Base-by-base conservation (phyloP, 2,113 vertebrate genomes). In the Gobius niger region DNA sequence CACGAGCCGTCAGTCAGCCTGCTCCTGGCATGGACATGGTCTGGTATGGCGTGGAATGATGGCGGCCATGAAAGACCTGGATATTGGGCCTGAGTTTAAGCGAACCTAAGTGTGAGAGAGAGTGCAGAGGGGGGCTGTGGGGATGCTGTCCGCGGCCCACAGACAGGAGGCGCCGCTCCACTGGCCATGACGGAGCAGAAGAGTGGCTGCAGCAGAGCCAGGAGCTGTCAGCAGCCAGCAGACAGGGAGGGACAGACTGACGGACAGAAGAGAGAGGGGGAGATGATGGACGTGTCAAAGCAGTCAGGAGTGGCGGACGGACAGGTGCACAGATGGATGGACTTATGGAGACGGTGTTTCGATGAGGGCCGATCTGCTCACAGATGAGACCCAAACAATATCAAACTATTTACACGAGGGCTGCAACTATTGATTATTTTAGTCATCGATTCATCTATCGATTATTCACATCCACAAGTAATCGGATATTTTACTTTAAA, bases 111-210 rank as follows among this genome's bases (percentile, higher is more conserved):
- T 64, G 44, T 75, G 56, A 13, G 70, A 70, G 77, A 75, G 76
- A 78, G 78, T 77, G 75, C 16, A 9, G 15, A 51, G 49, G 49
- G 10, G 49, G 15, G 12, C 16, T 3, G 52, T 5, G 67, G 40
- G 85, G 74, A 78, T 77, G 70, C 79, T 88, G 89, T 89, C 85
- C 78, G 68, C 87, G 66, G 75, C 82, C 81, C 73, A 85, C 83
- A 77, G 85, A 72, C 80, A 72, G 82, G 84, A 82, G 79, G 88
- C 63, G 50, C 83, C 84, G 90, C 89, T 89, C 86, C 87, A 89
- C 63, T 90, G 90, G 83, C 85, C 85, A 67, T 90, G 90, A 90
- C 89, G 85, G 88, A 85, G 82, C 83, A 80, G 82, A 88, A 77
- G 80, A 79, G 82, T 81, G 65, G 84, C 72, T 72, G 82, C 83